Evolutionary conservation across 92 coral and sea anemone genomes (phyloP).

Genomic region (Epizoanthus stellaris): DNA sequence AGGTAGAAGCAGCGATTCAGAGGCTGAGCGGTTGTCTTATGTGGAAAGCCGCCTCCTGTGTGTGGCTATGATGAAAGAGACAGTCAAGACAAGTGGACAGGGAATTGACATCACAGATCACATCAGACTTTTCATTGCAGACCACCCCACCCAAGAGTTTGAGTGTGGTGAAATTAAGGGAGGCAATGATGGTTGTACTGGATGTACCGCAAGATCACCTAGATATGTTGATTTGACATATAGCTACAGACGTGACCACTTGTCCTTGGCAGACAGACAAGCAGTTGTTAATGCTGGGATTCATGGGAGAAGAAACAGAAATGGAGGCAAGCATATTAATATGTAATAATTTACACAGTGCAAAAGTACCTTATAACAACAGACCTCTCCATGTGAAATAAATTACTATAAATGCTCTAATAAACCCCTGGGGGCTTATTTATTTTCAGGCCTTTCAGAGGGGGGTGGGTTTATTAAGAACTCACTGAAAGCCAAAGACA

Average conservation of each 20-base stretch:
- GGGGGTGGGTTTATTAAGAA: too few relatives aligned
- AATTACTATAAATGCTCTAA: too few relatives aligned
- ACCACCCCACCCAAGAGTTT: conserved; percentile 45
- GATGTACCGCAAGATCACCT: conserved; percentile 29
- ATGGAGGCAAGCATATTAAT: conserved; percentile 5
- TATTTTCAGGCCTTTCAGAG: too few relatives aligned
- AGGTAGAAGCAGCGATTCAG: conserved; percentile 57
- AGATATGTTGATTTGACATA: conserved; percentile 2
- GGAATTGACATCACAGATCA: conserved; percentile 31
- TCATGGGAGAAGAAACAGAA: conserved; percentile 24
- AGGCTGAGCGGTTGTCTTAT: conserved; percentile 54
- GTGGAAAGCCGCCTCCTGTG: conserved; percentile 56
- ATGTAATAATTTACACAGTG: too few relatives aligned
- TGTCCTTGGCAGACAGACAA: conserved; percentile 33
- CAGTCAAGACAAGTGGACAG: neutral
- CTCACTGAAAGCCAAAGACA: too few relatives aligned
- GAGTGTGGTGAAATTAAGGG: conserved; percentile 68
- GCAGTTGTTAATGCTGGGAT: conserved; percentile 17
- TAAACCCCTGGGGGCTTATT: too few relatives aligned
- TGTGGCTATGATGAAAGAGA: neutral
- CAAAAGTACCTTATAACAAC: too few relatives aligned
- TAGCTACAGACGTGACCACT: conserved; percentile 17
- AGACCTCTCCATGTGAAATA: too few relatives aligned
- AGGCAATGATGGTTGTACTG: conserved; percentile 55
- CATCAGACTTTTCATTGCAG: conserved; percentile 30